These are phyloP conservation scores for Trissolcus basalis DNA, from an alignment of 1,140 invertebrate genomes.

Conservation along the genomic window DNA sequence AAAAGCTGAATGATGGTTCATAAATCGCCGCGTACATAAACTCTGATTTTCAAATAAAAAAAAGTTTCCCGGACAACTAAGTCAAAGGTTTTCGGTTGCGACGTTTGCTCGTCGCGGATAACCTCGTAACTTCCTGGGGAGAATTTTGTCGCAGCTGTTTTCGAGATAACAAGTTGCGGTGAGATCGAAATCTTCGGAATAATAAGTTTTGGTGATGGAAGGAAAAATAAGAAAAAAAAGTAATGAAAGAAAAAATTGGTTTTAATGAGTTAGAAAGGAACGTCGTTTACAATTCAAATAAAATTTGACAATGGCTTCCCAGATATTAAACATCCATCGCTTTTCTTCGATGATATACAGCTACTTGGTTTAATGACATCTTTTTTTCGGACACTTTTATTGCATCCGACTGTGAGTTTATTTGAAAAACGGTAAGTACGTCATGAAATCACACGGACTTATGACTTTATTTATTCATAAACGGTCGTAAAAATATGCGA, in stretches of 20 bases:
- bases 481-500: no score
- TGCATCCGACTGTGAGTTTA: slow-evolving; percentile 14
- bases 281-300: slow-evolving; percentile 39
- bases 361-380: slow-evolving; percentile 20
- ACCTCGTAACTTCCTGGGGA: no score
- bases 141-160: slow-evolving; percentile 13
- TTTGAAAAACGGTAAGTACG: slow-evolving; percentile 5
- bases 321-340: slow-evolving; percentile 34
- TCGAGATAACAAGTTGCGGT: slow-evolving; percentile 8
- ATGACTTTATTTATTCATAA: not conserved
- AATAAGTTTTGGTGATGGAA: no score
- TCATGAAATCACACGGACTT: not conserved
- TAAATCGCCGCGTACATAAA: slow-evolving; percentile 4
- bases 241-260: not conserved
- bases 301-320: slow-evolving; percentile 33
- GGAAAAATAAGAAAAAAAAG: not conserved
- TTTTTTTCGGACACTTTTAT: slow-evolving; percentile 37
- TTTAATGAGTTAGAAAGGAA: slow-evolving; percentile 29
- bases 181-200: slow-evolving; percentile 6
- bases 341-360: slow-evolving; percentile 36
- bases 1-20: slow-evolving; percentile 14
- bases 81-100: slow-evolving; percentile 27
- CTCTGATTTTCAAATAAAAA: no score
- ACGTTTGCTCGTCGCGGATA: slow-evolving; percentile 1
- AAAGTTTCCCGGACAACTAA: slow-evolving; percentile 19